Evolutionary conservation across 2,797 vertebrate genomes (phyloP).

Genomic region (Tokudaia tokunoshimensis): DNA sequence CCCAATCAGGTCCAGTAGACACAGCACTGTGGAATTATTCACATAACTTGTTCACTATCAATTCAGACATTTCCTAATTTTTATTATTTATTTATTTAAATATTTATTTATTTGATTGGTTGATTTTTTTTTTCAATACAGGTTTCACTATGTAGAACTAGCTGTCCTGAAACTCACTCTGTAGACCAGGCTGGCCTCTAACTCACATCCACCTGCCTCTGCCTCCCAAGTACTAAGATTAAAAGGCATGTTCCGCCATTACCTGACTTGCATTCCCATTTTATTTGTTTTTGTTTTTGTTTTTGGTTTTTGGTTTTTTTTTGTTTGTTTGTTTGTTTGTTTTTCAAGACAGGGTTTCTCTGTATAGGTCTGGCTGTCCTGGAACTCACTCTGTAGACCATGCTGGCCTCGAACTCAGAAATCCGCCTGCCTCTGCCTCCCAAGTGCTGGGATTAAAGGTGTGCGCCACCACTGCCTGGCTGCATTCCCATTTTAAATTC

Average conservation of each 20-base stretch:
- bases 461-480: neutral
- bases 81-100: neutral
- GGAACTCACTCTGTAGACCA: neutral
- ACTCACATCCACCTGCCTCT: neutral
- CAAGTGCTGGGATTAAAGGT: neutral
- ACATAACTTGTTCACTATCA: neutral
- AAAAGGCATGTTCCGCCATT: neutral
- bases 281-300: too few relatives aligned
- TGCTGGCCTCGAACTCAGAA: neutral
- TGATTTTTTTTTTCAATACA: neutral
- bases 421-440: neutral
- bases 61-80: neutral
- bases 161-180: neutral
- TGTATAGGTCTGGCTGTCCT: too few relatives aligned
- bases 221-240: neutral
- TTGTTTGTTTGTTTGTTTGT: too few relatives aligned
- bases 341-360: too few relatives aligned
- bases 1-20: neutral
- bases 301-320: too few relatives aligned
- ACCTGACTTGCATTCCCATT: neutral
- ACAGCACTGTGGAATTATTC: neutral
- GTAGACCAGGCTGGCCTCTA: neutral
- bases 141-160: neutral
- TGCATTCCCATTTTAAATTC: neutral
- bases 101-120: too few relatives aligned